phyloP scores from a whole-genome alignment of 2,888 invertebrate species.

The Mythimna loreyi region DNA sequence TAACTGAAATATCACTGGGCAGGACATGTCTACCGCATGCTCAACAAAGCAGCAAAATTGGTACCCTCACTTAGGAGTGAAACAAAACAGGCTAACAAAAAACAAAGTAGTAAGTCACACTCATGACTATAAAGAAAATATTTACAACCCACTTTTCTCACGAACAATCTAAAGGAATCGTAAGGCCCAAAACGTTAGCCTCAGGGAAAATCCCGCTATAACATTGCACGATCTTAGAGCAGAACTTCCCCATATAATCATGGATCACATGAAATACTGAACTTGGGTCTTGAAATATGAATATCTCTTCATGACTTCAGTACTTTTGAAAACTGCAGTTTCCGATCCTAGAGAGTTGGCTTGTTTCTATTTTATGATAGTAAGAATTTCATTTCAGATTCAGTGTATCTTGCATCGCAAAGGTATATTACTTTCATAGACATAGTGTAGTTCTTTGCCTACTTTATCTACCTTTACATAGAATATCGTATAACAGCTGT shows the following conservation, averaged over 20 bases:
- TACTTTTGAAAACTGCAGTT: conserved; percentile 16
- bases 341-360: conserved; percentile 25
- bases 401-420: conserved; percentile 24
- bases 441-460: background rate
- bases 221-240: conserved; percentile 42
- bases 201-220: conserved; percentile 33
- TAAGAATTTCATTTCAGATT: conserved; percentile 37
- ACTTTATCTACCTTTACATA: conserved; percentile 13
- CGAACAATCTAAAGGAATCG: conserved; percentile 12
- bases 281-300: conserved; percentile 46
- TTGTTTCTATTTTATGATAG: conserved; percentile 28
- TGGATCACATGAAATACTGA: conserved; percentile 38
- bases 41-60: no score
- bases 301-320: conserved; percentile 34
- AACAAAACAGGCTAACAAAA: no score
- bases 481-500: conserved; percentile 44
- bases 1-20: no score
- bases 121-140: conserved; percentile 8
- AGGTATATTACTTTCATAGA: conserved; percentile 16
- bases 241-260: conserved; percentile 48
- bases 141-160: conserved; percentile 18
- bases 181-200: conserved; percentile 20
- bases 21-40: no score
- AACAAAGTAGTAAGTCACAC: no score
- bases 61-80: no score